Evolutionary conservation across 2,888 invertebrate species (phyloP).

Genomic region (Thymelicus lineola): DNA sequence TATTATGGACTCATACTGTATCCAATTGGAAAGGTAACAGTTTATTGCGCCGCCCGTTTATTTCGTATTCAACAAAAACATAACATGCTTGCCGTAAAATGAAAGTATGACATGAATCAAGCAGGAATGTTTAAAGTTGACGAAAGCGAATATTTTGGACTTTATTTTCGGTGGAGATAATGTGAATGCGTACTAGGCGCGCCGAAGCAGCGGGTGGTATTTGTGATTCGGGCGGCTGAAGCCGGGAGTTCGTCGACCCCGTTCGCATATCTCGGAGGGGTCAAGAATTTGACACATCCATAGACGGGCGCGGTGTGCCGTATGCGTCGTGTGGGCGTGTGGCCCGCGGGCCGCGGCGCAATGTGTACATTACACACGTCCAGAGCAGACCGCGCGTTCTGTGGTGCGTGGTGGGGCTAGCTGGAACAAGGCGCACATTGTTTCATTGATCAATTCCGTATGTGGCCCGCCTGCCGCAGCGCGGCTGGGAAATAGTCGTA

Average conservation of each 20-base stretch:
- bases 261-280: conserved; percentile 13
- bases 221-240: conserved; percentile 10
- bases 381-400: background rate
- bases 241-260: conserved; percentile 11
- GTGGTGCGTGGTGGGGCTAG: background rate
- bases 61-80: background rate
- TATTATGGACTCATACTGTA: too few species aligned
- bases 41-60: background rate
- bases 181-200: background rate
- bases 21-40: background rate
- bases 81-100: background rate
- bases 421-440: conserved; percentile 7
- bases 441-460: background rate
- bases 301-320: background rate
- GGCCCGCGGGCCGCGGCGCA: too few species aligned
- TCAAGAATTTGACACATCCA: conserved; percentile 18
- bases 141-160: background rate
- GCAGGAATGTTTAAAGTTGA: background rate
- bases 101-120: background rate
- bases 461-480: background rate
- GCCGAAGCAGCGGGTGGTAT: background rate
- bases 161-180: background rate
- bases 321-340: too few species aligned
- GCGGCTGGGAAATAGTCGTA: background rate
- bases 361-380: background rate